Base-by-base conservation (phyloP, 2,888 invertebrate genomes). In the Yponomeuta cagnagella region DNA sequence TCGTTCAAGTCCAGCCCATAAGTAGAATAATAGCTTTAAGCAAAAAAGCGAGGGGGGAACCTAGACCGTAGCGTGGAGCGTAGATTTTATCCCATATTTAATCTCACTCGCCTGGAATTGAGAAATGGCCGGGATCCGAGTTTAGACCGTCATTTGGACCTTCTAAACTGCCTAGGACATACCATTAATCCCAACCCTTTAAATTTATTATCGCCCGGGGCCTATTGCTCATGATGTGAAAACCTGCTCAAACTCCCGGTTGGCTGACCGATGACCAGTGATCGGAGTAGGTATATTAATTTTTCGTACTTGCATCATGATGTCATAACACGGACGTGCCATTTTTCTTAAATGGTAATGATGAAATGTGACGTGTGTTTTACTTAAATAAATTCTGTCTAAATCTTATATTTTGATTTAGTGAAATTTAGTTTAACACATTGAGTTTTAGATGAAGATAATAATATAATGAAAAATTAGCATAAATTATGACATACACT, bases 31-130 rank as follows among this genome's bases (percentile, higher is more conserved):
- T 68, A 48, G 31, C 33, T 33, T 65, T 12, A 37, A 68, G 48
- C 12, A 58, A 58, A 52, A 52, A 52, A 52, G 0, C 9, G 15
- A 37, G 33, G 10, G 10, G 37, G 43, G 43, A 43, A 52, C 15
- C 68, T 69, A 52, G 52, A 48, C 48, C n/a, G 33, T 2, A 15
- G 15, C 15, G 15, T 58, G 43, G 15, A 58, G 52, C 52, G 48
- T 69, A 69, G 48, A 69, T 69, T 69, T 69, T 69, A 48, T 69
- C 68, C 52, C 33, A 37, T 67, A 48, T 67, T 67, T 67, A 67
- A 67, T 43, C 33, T 43, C 33, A 37, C 33, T 58, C 52, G 33
- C 10, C 43, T 48, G 68, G 68, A 23, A 31, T 69, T 69, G 68
- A 69, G 48, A 52, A 69, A 69, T 69, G 68, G 68, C 31, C 9